Conservation (phyloP, 2,888 invertebrate species). For the Pelosia muscerda region DNA sequence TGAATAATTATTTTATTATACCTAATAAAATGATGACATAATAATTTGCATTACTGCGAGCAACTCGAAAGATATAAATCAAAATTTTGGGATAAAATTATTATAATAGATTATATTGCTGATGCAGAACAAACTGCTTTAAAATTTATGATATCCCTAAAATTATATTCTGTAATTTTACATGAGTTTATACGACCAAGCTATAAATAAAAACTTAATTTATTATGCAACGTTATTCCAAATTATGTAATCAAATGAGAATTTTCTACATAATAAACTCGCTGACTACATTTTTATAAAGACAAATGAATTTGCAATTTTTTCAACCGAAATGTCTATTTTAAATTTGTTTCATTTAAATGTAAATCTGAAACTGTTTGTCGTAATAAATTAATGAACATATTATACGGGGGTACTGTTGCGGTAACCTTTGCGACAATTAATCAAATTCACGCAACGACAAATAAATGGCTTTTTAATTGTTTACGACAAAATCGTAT, state of each 20-base stretch:
- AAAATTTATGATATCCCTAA: neutral
- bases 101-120: neutral
- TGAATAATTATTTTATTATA: constrained; percentile 1
- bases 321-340: constrained; percentile 21
- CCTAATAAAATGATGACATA: neutral
- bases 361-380: constrained; percentile 45
- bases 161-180: constrained; percentile 4
- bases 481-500: constrained; percentile 41
- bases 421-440: constrained; percentile 46
- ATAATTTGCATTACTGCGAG: constrained; percentile 1
- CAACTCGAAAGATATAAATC: neutral
- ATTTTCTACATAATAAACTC: constrained; percentile 13
- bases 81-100: constrained; percentile 1
- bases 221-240: neutral
- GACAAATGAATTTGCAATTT: constrained; percentile 17
- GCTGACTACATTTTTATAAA: constrained; percentile 24
- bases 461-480: constrained; percentile 50
- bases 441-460: constrained; percentile 50
- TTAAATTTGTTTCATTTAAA: constrained; percentile 37
- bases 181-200: neutral
- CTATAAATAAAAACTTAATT: neutral
- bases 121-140: constrained; percentile 3
- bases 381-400: constrained; percentile 51
- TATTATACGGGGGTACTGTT: constrained; percentile 37
- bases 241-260: neutral